phyloP scores from a whole-genome alignment of 2,113 vertebrate genomes.

The Ceyx melanurus region DNA sequence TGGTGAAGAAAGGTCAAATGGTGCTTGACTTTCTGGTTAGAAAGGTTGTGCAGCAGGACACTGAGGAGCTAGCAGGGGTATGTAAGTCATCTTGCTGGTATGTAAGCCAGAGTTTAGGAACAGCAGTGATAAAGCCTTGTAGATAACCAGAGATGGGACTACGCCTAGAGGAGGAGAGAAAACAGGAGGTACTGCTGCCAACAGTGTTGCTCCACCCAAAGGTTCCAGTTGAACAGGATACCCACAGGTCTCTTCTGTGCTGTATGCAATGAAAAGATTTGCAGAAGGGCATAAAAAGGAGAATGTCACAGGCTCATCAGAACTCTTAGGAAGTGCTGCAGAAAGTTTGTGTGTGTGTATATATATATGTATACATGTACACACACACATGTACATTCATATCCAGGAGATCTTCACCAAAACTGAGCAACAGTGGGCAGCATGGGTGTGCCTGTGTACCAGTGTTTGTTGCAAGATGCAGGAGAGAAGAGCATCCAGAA shows the following conservation, averaged over 20 bases:
- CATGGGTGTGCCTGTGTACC: not conserved
- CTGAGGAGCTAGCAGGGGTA: not conserved
- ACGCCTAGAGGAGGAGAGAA: slow-evolving; percentile 51
- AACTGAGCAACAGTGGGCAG: not conserved
- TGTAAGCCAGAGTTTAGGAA: slow-evolving; percentile 36
- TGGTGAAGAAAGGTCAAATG: slow-evolving; percentile 2
- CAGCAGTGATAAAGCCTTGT: slow-evolving; percentile 20
- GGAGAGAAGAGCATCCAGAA: not conserved
- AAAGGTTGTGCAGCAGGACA: not conserved
- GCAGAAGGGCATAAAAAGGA: not conserved
- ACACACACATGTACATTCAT: not conserved
- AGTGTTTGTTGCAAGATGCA: not conserved
- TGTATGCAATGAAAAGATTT: not conserved
- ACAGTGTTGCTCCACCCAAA: not conserved
- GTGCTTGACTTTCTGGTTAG: slow-evolving; percentile 24
- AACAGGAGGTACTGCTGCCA: slow-evolving; percentile 1
- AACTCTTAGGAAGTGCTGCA: not conserved
- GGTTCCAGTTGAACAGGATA: slow-evolving; percentile 50
- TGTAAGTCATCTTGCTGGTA: slow-evolving; percentile 10
- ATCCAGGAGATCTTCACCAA: not conserved
- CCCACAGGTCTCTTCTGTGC: not conserved
- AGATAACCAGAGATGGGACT: slow-evolving; percentile 43
- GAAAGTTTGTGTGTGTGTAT: not conserved
- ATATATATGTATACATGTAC: not conserved
- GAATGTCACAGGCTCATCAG: not conserved